These are phyloP conservation scores for Ichneumon xanthorius DNA, from an alignment of 2,888 invertebrate species.

Conservation along the genomic window DNA sequence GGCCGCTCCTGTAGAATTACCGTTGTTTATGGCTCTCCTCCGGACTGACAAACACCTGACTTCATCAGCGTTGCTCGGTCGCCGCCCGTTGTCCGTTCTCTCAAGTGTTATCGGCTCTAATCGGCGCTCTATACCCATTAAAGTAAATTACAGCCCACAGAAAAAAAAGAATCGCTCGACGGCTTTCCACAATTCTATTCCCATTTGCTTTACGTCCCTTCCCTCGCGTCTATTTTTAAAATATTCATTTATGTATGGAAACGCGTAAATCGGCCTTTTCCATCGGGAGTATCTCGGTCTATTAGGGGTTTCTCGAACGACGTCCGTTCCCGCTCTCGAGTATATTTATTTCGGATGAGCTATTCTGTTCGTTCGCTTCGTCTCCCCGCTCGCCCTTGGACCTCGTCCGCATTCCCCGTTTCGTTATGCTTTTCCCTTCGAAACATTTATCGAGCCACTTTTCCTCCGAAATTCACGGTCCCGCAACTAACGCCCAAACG, in stretches of 20 bases:
- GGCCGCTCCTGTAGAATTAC: neutral
- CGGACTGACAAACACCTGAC: conserved; percentile 1
- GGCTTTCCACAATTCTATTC: conserved; percentile 35
- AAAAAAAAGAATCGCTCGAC: conserved; percentile 12
- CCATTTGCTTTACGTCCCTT: neutral
- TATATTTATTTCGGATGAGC: conserved; percentile 14
- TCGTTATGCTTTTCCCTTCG: conserved; percentile 64
- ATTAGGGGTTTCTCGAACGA: conserved; percentile 6
- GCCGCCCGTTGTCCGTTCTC: neutral
- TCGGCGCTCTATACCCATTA: conserved; percentile 32
- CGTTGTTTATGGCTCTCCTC: neutral
- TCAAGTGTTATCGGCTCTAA: conserved; percentile 21
- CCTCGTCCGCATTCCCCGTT: conserved; percentile 37
- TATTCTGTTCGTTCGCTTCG: neutral
- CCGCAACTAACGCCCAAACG: conserved; percentile 62
- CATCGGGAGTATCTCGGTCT: neutral
- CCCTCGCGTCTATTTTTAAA: conserved; percentile 6
- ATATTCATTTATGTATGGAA: conserved; percentile 51
- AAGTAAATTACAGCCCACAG: conserved; percentile 42
- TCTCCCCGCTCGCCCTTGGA: neutral
- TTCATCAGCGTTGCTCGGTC: neutral
- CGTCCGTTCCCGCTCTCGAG: neutral
- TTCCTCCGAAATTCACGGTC: conserved; percentile 51
- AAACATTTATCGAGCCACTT: conserved; percentile 29
- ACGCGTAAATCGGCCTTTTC: conserved; percentile 34